Base-by-base conservation (phyloP, 2,113 vertebrate species). In the Strigops habroptila region DNA sequence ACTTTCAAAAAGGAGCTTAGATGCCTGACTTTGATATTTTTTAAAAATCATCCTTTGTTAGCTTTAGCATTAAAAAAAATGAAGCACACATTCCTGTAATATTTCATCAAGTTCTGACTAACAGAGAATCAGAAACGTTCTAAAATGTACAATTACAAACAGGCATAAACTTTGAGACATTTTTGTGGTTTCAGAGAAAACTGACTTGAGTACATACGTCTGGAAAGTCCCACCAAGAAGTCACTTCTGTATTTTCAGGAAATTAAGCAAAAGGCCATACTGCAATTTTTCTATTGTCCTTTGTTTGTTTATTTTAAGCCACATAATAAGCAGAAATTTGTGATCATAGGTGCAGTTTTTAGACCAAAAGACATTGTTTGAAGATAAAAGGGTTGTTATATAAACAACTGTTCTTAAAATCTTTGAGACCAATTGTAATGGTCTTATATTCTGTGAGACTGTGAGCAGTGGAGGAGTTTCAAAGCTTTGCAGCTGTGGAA, bases 181-280 rank as follows among this genome's bases (percentile, higher is more conserved):
- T 94, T 94, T 84, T 97, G 95, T 95, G 92, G 88, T 95, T 96
- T 92, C 73, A 94, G 95, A 94, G 88, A 94, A 95, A 95, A 95
- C 86, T 96, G 86, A 89, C 83, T 94, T 92, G 73, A 95, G 81
- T 89, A 76, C 88, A 67, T 91, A 91, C 1, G 53, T 93, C 86
- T 95, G 95, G 96, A 94, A 97, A 97, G 86, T 93, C 95, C 96
- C 92, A 90, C 62, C 49, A 92, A 95, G 74, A 96, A 96, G 92
- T 74, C 88, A 96, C 96, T 96, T 95, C 93, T 95, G 88, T 92
- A 85, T 97, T 97, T 96, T 93, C 93, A 95, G 96, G 91, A 97
- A 96, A 94, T 87, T 62, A 93, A 53, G 49, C 41, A 84, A 91
- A 96, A 96, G 35, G 22, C 3, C 48, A 52, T 91, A 46, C 44